Percentiles rank a stretch among this genome's conserved stretches.
These are phyloP conservation scores for Psittacula derbiana DNA, from an alignment of 2,797 vertebrate genomes.

Conservation along the genomic window DNA sequence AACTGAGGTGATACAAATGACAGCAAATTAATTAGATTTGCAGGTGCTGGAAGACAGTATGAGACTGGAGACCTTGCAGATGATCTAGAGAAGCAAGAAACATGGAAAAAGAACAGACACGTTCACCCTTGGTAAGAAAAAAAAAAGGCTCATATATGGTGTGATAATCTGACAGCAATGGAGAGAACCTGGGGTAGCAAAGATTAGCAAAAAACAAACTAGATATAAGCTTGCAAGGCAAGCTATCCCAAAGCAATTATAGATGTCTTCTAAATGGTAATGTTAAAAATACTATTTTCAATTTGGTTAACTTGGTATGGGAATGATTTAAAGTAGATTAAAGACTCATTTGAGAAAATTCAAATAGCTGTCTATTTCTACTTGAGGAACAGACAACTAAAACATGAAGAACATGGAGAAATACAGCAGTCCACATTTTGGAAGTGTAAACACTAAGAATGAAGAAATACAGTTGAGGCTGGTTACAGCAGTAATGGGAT, in stretches of 20 bases:
- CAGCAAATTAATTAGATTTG: conserved; percentile 67
- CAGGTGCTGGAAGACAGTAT: conserved; percentile 44
- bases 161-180: neutral
- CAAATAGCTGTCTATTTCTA: neutral
- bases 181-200: neutral
- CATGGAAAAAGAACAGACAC: neutral
- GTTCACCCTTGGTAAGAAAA: neutral
- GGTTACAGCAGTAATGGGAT: neutral
- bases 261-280: neutral
- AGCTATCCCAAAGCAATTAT: conserved; percentile 1
- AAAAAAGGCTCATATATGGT: neutral
- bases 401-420: neutral
- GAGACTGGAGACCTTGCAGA: conserved; percentile 38
- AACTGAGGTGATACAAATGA: conserved; percentile 57
- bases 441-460: neutral
- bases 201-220: neutral
- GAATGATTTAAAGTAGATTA: conserved; percentile 16
- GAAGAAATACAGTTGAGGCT: neutral
- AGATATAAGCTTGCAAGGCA: neutral
- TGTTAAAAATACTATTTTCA: neutral
- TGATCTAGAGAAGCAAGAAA: conserved; percentile 29
- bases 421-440: neutral
- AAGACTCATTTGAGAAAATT: conserved; percentile 6
- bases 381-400: neutral
- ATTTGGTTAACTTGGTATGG: neutral